Percentiles rank a stretch among this genome's conserved stretches.
phyloP scores from a whole-genome alignment of 2,797 vertebrate species.

The Acridotheres tristis region DNA sequence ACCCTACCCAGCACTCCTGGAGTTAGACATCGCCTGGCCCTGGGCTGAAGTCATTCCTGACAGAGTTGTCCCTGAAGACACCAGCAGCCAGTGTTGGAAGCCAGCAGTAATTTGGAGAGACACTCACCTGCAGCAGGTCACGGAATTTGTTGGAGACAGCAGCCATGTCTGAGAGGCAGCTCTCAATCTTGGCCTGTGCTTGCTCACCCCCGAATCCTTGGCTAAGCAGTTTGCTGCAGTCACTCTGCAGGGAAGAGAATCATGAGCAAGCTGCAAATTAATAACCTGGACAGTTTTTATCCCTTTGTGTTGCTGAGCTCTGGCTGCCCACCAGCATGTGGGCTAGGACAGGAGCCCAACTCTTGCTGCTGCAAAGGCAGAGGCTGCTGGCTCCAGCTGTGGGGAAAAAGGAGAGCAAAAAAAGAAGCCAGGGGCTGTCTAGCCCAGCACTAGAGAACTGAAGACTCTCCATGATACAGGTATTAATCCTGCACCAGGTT shows the following conservation, averaged over 20 bases:
- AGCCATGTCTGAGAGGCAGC: slow-evolving; percentile 92
- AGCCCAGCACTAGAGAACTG: not conserved
- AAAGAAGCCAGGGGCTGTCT: not conserved
- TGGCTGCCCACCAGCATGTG: not conserved
- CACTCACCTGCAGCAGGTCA: slow-evolving; percentile 92
- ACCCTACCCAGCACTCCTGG: not conserved
- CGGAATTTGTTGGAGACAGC: slow-evolving; percentile 93
- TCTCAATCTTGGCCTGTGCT: slow-evolving; percentile 93
- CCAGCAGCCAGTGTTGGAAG: not conserved
- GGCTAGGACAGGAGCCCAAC: not conserved
- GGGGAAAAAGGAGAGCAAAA: not conserved
- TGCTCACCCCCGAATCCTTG: slow-evolving; percentile 87
- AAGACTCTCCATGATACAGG: not conserved
- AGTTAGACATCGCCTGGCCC: not conserved
- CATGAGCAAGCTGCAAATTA: not conserved
- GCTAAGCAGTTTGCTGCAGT: slow-evolving; percentile 92
- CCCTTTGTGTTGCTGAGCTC: not conserved
- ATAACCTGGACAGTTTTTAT: not conserved
- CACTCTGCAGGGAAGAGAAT: slow-evolving; percentile 79
- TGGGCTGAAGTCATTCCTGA: not conserved
- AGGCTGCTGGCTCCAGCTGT: not conserved
- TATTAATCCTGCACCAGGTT: not conserved
- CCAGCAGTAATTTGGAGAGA: not conserved
- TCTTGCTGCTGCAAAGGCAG: not conserved
- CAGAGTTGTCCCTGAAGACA: not conserved